Evolutionary conservation across 1,140 invertebrate species (phyloP), one percentile per base, ranked within the genome.

Genomic region (Dinoponera quadriceps): DNA sequence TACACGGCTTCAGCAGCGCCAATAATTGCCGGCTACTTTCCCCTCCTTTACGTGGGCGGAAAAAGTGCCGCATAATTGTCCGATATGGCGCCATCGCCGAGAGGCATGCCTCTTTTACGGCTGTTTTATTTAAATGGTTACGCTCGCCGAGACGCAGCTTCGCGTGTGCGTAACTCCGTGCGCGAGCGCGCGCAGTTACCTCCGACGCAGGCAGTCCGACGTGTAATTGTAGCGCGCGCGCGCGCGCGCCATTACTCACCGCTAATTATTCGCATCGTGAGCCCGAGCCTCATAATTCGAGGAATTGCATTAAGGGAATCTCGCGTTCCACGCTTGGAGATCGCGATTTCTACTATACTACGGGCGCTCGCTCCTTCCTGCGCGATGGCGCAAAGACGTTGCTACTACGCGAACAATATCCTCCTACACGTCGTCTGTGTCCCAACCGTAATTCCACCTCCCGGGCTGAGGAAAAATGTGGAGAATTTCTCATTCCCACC

Each of bases 191-290:
- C 5, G 54, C 4, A 51, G 29, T 33, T 44, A 11, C 9, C 3
- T 44, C 22, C 44, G 55, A 51, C 44, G 65, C 33, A 57, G 75
- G 22, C 51, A 59, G 22, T 5, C 25, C 75, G 51, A 55, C 63
- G 75, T 69, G 75, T 80, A 80, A 80, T 80, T 80, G 75, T 80
- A 71, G 68, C 75, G n/a, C 44, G 69, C 75, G 75, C 75, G 69
- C 57, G 68, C 75, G n/a, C 44, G 69, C 75, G 75, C 75, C 65
- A 80, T 80, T 80, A 80, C 54, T 80, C 75, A 80, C 65, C 65
- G 49, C 75, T 80, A 80, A 80, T 80, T 80, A 80, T 80, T 80
- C 75, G 75, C 65, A 44, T 80, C 65, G 75, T 80, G 75, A 51
- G 75, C 65, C 33, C 65, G 65, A 71, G 75, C 55, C 51, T 80